Evolutionary conservation across 2,113 vertebrate genomes (phyloP), one percentile per base, ranked within the genome.

Genomic region (Misgurnus mizolepis): DNA sequence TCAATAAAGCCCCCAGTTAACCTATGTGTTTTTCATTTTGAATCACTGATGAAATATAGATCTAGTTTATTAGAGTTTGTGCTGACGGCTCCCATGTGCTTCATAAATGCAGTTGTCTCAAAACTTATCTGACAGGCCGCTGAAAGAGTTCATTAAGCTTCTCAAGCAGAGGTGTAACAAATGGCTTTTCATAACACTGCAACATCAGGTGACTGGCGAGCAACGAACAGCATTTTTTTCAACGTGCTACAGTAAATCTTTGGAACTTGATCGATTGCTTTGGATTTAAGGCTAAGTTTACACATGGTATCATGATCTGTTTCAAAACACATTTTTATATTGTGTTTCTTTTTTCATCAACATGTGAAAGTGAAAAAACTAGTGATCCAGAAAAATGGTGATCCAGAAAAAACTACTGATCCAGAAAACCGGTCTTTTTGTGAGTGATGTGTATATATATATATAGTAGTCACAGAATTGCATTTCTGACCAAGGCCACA

Each of bases 111-210:
- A 62, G 56, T 15, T 69, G 60, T 62, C 81, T 88, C 40, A 67
- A 75, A n/a, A 88, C 84, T 53, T 80, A 87, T 83, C 86, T 80
- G 27, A 56, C 14, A 76, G 39, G 6, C 34, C 18, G 72, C 79
- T n/a, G 60, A 72, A 78, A 80, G 62, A 39, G 77, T 65, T 62
- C 50, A 47, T 81, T 9, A 76, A 65, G 55, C 45, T 40, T 53
- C 11, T 56, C 60, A 41, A 14, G 71, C 78, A 80, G 82, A 49
- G 8, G 72, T 68, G 60, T 78, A 81, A 82, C 80, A 5, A 66
- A 61, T 61, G 67, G 65, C 83, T 76, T 84, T 80, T 81, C 70
- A 80, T 47, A 12, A 76, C 82, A 82, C 66, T 34, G 50, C 3
- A 81, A 65, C 78, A 15, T 81, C 79, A n/a, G 80, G 83, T 68